Evolutionary conservation across 2,888 invertebrate species (phyloP).

Genomic region (Leptopterna dolabrata): DNA sequence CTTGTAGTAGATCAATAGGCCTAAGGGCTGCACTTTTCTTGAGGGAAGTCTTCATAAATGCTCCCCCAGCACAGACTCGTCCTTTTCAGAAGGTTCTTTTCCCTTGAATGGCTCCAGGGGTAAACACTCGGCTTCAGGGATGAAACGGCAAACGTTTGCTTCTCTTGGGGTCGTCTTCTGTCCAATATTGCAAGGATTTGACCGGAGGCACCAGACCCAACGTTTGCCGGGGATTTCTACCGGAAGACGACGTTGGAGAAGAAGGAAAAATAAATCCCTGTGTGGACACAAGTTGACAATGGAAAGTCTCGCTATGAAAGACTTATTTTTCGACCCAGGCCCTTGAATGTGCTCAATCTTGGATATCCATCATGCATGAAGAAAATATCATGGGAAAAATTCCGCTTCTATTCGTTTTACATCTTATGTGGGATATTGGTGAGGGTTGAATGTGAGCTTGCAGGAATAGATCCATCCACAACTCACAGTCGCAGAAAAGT

Average conservation of each 20-base stretch:
- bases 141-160: constrained; percentile 14
- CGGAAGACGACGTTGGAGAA: neutral
- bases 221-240: neutral
- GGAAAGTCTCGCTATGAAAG: neutral
- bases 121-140: constrained; percentile 14
- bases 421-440: no score
- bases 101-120: constrained; percentile 19
- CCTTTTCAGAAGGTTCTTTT: constrained; percentile 18
- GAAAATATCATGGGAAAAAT: no score
- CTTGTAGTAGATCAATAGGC: constrained; percentile 43
- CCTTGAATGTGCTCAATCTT: neutral
- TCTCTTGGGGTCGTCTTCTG: neutral
- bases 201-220: neutral
- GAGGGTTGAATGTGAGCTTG: no score
- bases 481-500: no score
- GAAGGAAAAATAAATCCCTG: neutral
- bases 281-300: constrained; percentile 28
- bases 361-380: neutral
- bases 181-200: constrained; percentile 22
- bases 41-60: constrained; percentile 39
- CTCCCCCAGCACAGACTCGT: neutral
- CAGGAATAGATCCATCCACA: no score
- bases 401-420: no score
- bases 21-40: constrained; percentile 47
- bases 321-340: neutral